phyloP scores from a whole-genome alignment of 2,113 vertebrate genomes.

The Gymnobelideus leadbeateri region DNA sequence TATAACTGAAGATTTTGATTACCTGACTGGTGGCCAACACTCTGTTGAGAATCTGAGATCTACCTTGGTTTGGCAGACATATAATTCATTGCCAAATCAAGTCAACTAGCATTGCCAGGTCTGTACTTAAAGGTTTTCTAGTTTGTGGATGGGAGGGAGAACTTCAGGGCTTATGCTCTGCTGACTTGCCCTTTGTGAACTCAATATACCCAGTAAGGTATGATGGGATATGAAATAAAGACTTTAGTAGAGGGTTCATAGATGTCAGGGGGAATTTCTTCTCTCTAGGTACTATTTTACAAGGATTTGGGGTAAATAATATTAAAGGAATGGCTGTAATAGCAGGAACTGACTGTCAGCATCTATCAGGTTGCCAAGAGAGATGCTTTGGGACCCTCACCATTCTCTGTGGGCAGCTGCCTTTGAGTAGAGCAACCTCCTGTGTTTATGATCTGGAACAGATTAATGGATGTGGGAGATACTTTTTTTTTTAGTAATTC shows the following conservation, averaged over 20 bases:
- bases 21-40: not conserved
- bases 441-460: not conserved
- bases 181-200: not conserved
- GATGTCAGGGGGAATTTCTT: not conserved
- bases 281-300: not conserved
- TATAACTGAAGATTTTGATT: not conserved
- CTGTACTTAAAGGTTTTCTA: not conserved
- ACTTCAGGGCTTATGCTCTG: not conserved
- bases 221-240: not conserved
- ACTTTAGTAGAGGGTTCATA: not conserved
- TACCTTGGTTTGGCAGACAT: not conserved
- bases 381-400: not conserved
- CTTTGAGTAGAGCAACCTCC: not conserved
- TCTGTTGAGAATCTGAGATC: not conserved
- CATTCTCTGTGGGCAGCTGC: not conserved
- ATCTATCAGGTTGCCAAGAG: not conserved
- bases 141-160: not conserved
- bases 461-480: not conserved
- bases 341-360: not conserved
- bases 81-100: not conserved
- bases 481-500: not conserved
- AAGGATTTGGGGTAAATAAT: accelerated
- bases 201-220: not conserved
- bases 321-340: not conserved
- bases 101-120: not conserved